Base-by-base conservation (phyloP, 37 sponge, comb jelly and placozoan species). In the Spongia lamella region DNA sequence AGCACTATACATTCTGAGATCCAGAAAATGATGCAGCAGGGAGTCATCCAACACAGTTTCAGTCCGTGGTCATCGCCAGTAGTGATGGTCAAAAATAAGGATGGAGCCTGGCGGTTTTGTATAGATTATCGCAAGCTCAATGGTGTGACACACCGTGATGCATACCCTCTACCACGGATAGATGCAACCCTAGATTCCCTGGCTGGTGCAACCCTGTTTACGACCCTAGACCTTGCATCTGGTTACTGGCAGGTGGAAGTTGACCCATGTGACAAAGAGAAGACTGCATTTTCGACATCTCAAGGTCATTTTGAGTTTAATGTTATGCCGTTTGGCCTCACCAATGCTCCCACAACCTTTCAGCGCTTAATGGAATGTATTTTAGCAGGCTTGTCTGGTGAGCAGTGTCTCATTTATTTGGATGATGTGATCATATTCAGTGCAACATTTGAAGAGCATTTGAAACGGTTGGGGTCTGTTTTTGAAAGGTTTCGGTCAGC, bases 341-440 rank as follows among this genome's bases (percentile, higher is more conserved):
- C 58, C 21, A 77, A 77, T 56, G 78, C 78, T 3, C 78, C 66
- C 24, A 55, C 78, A 27, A 77, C 78, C 15, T 77, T 66, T 66
- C 78, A 77, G 55, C 39, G 67, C 37, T 29, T 66, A 1, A 66
- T 77, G 66, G 78, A 77, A 43, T 30, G 47, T 20, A 67, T 53
- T 24, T 30, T 77, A 20, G 67, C 78, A 15, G 67, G 67, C 24
- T 22, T 77, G 55, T 32, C 78, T 19, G 19, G 37, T 15, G 32
- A 24, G 14, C 34, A 51, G 53, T 52, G 67, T 53, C 55, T 66
- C 52, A 52, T 77, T 56, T 64, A 77, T 67, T 63, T 75, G 39
- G 76, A 75, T 61, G 76, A 75, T 37, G 36, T 75, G 22, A n/a
- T 75, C 20, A 52, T 75, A 22, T 61, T 75, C 36, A 57, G 76